Evolutionary conservation across 2,113 vertebrate species (phyloP), one percentile per base, ranked within the genome.

Genomic region (Neogale vison): DNA sequence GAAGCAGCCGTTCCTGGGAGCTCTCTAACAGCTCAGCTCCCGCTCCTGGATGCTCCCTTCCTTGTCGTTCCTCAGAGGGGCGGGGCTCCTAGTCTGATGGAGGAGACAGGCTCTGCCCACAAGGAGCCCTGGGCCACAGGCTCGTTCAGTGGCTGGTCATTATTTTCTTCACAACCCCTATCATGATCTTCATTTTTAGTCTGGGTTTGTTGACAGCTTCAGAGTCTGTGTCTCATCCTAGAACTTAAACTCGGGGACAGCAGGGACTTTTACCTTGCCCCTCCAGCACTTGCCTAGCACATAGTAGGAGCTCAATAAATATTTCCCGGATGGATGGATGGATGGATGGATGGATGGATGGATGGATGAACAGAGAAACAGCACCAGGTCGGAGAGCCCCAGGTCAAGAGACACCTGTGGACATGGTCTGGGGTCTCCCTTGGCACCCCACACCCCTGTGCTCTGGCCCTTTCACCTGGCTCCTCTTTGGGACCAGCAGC

Each of bases 381-480:
- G 36, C 14, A 1, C 7, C 4, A 42, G 72, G 13, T 21, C 7
- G 3, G 4, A 39, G 61, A 47, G 50, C 8, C 63, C 85, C 2
- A 18, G 21, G 15, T 34, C 6, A 6, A n/a, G 50, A 91, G 63
- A 36, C 21, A 20, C 12, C 21, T 10, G 17, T 6, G n/a, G 47
- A 23, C n/a, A 31, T 8, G 36, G 8, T 11, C 26, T 10, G 45
- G 52, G 18, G n/a, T 17, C 39, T 20, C 23, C 8, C 4, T 23
- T 0, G 17, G 29, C 1, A 20, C 36, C 59, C 45, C 34, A 5
- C 23, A 14, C 15, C 6, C 0, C 0, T 1, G 0, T 11, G 67
- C 10, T 31, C 5, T 13, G 42, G 13, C 29, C n/a, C 7, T 8
- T 67, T n/a, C 55, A 26, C 52, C 20, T 50, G 47, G 4, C 26